Evolutionary conservation across 2,113 vertebrate species (phyloP), one percentile per base, ranked within the genome.

Genomic region (Ptychochromis oligacanthus): DNA sequence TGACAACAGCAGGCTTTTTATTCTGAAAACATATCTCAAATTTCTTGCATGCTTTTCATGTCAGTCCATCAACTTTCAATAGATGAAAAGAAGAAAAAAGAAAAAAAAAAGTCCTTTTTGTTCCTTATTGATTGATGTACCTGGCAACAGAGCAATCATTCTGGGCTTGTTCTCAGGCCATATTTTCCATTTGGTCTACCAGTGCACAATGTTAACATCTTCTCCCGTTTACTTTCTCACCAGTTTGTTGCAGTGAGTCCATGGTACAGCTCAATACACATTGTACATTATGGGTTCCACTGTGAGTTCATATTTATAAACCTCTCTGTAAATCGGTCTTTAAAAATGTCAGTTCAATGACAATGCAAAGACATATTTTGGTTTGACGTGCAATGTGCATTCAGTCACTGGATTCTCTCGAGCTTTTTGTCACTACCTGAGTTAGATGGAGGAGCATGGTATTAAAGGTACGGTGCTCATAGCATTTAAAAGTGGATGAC

Each of bases 201-300:
- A n/a, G 11, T 0, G 26, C 46, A 54, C 67, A 31, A 28, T 52
- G 2, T 22, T 54, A 52, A 26, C 74, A 77, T 62, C 12, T 11
- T 28, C 28, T 49, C 77, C 34, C 2, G 24, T 7, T 77, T 59
- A 55, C 18, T 14, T 11, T 40, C 38, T 14, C 24, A 59, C 52
- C 34, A 79, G 17, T 31, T 78, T 15, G 64, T 54, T 55, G 10
- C 12, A 7, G 57, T 65, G 76, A 83, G 26, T 88, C 83, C 81
- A 34, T 31, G 2, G 17, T 43, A 26, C 12, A 36, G 4, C 34
- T 20, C 43, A 75, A 31, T 13, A 2, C 74, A 80, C 40, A n/a
- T n/a, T 52, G 17, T 2, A 70, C 1, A 3, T 15, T 46, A 49
- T 49, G 14, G 46, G 14, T 49, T 49, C 46, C 46, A 49, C 14